These are phyloP conservation scores for Andrena haemorrhoa DNA, from an alignment of 2,888 invertebrate species.

Conservation along the genomic window DNA sequence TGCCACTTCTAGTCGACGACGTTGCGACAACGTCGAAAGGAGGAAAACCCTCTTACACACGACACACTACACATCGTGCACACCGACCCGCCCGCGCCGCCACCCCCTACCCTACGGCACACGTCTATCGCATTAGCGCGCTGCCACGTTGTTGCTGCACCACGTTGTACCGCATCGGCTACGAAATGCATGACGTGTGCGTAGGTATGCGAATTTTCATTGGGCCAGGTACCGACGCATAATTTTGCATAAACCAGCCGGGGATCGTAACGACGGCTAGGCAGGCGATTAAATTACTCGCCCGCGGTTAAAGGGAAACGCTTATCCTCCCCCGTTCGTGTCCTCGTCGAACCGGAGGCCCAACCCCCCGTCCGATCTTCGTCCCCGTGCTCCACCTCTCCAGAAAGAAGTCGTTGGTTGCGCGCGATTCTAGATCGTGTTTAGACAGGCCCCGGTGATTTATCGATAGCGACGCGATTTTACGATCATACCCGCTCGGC, in stretches of 20 bases:
- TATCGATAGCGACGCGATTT: conserved; percentile 75
- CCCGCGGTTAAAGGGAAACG: conserved; percentile 40
- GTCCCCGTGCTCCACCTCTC: not conserved
- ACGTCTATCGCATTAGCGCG: conserved; percentile 72
- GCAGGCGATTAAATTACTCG: conserved; percentile 58
- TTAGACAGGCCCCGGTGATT: conserved; percentile 78
- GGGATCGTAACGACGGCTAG: conserved; percentile 45
- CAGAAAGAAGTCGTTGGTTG: conserved; percentile 37
- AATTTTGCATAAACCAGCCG: conserved; percentile 56
- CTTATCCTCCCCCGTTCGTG: conserved; percentile 23
- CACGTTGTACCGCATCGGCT: conserved; percentile 65
- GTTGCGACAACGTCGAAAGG: conserved; percentile 69
- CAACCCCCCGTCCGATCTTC: not conserved
- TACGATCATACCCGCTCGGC: conserved; percentile 55
- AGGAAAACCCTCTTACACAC: conserved; percentile 68
- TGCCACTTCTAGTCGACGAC: conserved; percentile 71
- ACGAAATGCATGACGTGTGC: conserved; percentile 63
- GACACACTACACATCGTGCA: conserved; percentile 45
- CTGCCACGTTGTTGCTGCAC: conserved; percentile 67
- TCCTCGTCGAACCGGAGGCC: conserved; percentile 10
- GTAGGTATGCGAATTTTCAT: conserved; percentile 65
- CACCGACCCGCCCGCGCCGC: conserved; percentile 19
- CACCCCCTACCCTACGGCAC: conserved; percentile 35
- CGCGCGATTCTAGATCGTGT: conserved; percentile 73
- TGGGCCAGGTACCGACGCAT: conserved; percentile 60